Evolutionary conservation across 2,113 vertebrate genomes (phyloP).

Genomic region (Seriola aureovittata): DNA sequence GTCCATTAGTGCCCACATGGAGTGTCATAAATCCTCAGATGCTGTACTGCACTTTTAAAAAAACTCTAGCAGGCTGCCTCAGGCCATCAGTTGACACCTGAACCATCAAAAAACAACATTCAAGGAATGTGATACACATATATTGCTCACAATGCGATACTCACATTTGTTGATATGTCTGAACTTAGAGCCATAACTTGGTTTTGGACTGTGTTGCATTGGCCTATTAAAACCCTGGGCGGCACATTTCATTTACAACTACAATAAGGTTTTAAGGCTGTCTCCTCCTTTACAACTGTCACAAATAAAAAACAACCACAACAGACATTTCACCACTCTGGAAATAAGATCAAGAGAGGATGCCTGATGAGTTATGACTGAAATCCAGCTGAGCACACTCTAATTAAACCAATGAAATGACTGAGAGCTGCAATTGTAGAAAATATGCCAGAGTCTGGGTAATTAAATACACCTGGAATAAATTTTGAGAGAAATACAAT

Average conservation of each 20-base stretch:
- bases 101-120: conserved; percentile 14
- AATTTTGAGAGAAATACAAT: conserved; percentile 1
- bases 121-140: neutral
- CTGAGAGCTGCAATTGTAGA: conserved; percentile 18
- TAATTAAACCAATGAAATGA: conserved; percentile 60
- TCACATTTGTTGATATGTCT: conserved; percentile 1
- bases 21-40: conserved; percentile 6
- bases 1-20: neutral
- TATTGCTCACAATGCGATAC: neutral
- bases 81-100: neutral
- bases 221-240: conserved; percentile 19
- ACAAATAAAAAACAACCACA: conserved; percentile 76
- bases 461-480: neutral
- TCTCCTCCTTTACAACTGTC: conserved; percentile 62
- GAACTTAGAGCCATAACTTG: conserved; percentile 21
- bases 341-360: conserved; percentile 59
- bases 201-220: conserved; percentile 19
- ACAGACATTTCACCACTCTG: conserved; percentile 57
- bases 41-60: conserved; percentile 4
- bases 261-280: conserved; percentile 55
- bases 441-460: conserved; percentile 15
- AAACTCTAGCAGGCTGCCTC: conserved; percentile 4
- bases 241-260: conserved; percentile 38
- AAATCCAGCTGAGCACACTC: conserved; percentile 44
- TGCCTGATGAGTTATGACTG: conserved; percentile 60